Percentiles rank a stretch among this genome's conserved stretches.
Evolutionary conservation across 2,888 invertebrate species (phyloP).

Genomic region (Anodontia alba): DNA sequence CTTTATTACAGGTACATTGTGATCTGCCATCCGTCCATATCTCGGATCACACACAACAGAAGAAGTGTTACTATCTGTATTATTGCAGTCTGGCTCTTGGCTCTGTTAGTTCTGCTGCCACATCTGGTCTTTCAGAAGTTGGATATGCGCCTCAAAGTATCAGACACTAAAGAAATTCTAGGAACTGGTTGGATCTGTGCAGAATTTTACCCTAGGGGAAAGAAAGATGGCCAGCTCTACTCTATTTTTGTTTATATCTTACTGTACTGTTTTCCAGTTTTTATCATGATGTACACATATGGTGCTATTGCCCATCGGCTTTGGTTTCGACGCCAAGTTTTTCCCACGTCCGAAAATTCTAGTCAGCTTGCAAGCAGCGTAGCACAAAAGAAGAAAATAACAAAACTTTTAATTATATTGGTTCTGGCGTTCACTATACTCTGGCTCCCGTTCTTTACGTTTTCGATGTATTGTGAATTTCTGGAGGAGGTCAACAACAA

Average conservation of each 20-base stretch:
- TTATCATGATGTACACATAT: constrained; percentile 73
- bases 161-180: constrained; percentile 24
- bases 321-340: constrained; percentile 75
- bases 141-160: constrained; percentile 64
- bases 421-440: constrained; percentile 74
- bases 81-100: constrained; percentile 67
- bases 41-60: constrained; percentile 67
- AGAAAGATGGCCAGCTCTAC: constrained; percentile 59
- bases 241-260: constrained; percentile 68
- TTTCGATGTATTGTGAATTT: constrained; percentile 70
- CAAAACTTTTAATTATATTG: constrained; percentile 74
- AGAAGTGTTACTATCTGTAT: constrained; percentile 67
- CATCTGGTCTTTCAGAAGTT: constrained; percentile 72
- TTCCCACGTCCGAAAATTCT: constrained; percentile 65
- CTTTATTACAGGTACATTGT: constrained; percentile 73
- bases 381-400: constrained; percentile 71
- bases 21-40: constrained; percentile 73
- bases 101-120: constrained; percentile 66
- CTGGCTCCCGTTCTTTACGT: constrained; percentile 79
- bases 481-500: constrained; percentile 36
- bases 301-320: constrained; percentile 72
- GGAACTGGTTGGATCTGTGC: constrained; percentile 70
- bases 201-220: constrained; percentile 66
- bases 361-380: constrained; percentile 63
- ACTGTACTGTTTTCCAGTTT: constrained; percentile 73